Evolutionary conservation across 1,140 invertebrate species (phyloP).

Genomic region (Solenopsis invicta): DNA sequence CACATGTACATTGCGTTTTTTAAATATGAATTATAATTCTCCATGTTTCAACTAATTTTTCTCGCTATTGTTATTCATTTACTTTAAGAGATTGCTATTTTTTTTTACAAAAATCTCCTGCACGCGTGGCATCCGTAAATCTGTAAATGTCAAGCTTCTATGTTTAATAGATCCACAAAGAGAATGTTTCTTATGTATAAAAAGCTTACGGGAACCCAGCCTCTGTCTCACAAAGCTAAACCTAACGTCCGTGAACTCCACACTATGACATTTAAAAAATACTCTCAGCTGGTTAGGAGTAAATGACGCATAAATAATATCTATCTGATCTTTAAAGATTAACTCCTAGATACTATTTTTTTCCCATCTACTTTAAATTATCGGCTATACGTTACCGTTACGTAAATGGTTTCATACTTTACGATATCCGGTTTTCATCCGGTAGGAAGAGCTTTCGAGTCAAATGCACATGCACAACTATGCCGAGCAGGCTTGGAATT

Average conservation of each 20-base stretch:
- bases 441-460: background rate
- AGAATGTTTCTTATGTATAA: conserved; percentile 33
- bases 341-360: background rate
- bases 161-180: conserved; percentile 56
- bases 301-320: conserved; percentile 46
- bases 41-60: background rate
- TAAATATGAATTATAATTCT: background rate
- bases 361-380: background rate
- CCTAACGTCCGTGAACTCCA: conserved; percentile 46
- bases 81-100: background rate
- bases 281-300: conserved; percentile 1
- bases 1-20: background rate
- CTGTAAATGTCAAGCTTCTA: conserved; percentile 59
- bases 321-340: conserved; percentile 44
- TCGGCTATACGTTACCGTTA: background rate
- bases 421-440: background rate
- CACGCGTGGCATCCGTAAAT: conserved; percentile 17
- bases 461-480: background rate
- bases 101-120: conserved; percentile 30
- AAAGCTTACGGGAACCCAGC: conserved; percentile 8
- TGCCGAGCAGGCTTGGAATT: background rate
- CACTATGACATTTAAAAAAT: conserved; percentile 59
- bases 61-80: background rate
- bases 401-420: background rate
- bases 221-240: conserved; percentile 30